A percentile compares a stretch with the other conserved stretches of the same genome.
These are phyloP conservation scores for Drosophila peninsularis DNA, from an alignment of 2,888 invertebrate species.

Conservation along the genomic window DNA sequence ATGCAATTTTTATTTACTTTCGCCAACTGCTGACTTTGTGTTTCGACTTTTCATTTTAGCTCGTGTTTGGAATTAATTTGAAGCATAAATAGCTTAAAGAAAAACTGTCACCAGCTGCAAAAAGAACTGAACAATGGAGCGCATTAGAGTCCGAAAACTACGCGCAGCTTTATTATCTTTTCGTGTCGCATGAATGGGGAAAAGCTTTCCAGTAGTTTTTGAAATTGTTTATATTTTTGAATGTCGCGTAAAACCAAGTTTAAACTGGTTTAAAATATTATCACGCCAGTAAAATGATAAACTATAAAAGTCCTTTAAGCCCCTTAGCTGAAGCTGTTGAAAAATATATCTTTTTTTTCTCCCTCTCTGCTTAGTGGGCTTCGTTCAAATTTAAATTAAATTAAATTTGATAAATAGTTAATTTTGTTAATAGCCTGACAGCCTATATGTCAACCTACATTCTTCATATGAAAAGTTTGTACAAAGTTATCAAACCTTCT, in stretches of 20 bases:
- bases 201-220: conserved; percentile 12
- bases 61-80: conserved; percentile 10
- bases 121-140: background rate
- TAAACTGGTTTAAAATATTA: background rate
- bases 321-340: background rate
- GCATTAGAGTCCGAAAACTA: background rate
- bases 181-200: background rate
- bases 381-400: too few relatives aligned
- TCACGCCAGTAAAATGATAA: background rate
- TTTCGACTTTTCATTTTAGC: conserved; percentile 1
- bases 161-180: background rate
- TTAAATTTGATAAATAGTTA: too few relatives aligned
- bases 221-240: background rate
- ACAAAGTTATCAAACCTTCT: background rate
- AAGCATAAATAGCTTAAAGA: conserved; percentile 13
- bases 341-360: too few relatives aligned
- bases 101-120: background rate
- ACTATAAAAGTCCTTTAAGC: background rate
- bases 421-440: too few relatives aligned
- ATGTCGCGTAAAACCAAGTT: background rate
- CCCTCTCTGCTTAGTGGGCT: too few relatives aligned
- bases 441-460: background rate
- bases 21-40: conserved; percentile 13
- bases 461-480: background rate
- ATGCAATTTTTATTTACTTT: conserved; percentile 39